Evolutionary conservation across 2,888 invertebrate species (phyloP), one percentile per base, ranked within the genome.

Genomic region (Corbicula japonica): DNA sequence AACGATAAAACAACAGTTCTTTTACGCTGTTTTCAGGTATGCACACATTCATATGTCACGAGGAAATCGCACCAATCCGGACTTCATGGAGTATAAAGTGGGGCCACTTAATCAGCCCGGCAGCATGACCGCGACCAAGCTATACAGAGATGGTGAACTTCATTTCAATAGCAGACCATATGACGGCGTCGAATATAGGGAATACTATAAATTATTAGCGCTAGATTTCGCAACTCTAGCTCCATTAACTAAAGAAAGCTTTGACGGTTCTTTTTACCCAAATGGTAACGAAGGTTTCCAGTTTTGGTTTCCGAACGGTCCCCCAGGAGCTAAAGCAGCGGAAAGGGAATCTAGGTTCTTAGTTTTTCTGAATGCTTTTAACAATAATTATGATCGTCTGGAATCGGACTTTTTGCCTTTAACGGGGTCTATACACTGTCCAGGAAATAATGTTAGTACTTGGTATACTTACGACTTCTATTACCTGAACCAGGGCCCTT

Each of bases 61-160:
- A 15, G 85, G 81, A 10, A 46, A 46, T 30, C 21, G 21, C 41
- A 23, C 26, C 4, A 35, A 52, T 3, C 81, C 80, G 6, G 76
- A 81, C 52, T 35, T 85, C n/a, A 81, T 80, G 76, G 81, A 81
- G 41, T 85, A 85, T 60, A 74, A 72, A 52, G 73, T 85, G 15
- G 85, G 85, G 30, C 83, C 85, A 5, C 48, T 85, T 0, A 65
- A 79, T 44, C 63, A 62, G n/a, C 26, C 65, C 12, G 30, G 38
- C 1, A 63, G 41, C 18, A 34, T 38, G 3, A 72, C 78, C n/a
- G 35, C 70, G 2, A 56, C 50, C 21, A 46, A 72, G 18, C 66
- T 75, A 8, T 12, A 48, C 2, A 32, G 26, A n/a, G 76, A 76
- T 32, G 80, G 78, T 1, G 80, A 81, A 60, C 61, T 32, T n/a